phyloP scores from a whole-genome alignment of 2,888 invertebrate species.

The Lamellibrachia satsuma region DNA sequence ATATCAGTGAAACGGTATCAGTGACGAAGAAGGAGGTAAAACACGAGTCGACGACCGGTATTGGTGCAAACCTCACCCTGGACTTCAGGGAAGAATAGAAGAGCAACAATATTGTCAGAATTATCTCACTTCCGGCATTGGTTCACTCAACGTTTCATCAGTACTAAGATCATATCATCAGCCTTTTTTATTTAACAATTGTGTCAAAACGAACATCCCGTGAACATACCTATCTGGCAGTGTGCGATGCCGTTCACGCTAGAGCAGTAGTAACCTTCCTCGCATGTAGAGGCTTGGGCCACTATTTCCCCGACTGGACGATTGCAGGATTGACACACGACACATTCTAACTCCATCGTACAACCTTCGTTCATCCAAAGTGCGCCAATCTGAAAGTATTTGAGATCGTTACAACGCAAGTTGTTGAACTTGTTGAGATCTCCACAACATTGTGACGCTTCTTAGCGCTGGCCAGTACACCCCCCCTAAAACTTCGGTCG shows the following conservation, averaged over 20 bases:
- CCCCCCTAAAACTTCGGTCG: no score
- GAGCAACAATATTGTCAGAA: no score
- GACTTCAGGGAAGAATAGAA: no score
- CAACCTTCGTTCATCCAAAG: slow-evolving; percentile 7
- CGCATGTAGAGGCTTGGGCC: background rate
- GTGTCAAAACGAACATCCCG: background rate
- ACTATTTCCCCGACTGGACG: slow-evolving; percentile 24
- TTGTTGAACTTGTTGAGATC: no score
- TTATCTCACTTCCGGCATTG: no score
- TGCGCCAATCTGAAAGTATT: slow-evolving; percentile 14
- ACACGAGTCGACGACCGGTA: no score
- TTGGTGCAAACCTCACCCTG: no score
- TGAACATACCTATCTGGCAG: background rate
- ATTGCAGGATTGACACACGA: background rate
- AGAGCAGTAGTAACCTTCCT: background rate
- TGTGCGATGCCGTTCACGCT: background rate
- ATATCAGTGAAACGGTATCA: no score
- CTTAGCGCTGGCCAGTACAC: background rate
- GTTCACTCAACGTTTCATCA: no score
- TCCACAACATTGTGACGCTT: no score
- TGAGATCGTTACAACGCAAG: background rate
- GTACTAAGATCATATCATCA: background rate
- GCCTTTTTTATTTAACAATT: background rate
- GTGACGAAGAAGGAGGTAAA: no score
- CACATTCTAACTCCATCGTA: background rate